A percentile compares a stretch with the other conserved stretches of the same genome.
Evolutionary conservation across 2,113 vertebrate genomes (phyloP).

Genomic region (Anarhynchus alexandrinus): DNA sequence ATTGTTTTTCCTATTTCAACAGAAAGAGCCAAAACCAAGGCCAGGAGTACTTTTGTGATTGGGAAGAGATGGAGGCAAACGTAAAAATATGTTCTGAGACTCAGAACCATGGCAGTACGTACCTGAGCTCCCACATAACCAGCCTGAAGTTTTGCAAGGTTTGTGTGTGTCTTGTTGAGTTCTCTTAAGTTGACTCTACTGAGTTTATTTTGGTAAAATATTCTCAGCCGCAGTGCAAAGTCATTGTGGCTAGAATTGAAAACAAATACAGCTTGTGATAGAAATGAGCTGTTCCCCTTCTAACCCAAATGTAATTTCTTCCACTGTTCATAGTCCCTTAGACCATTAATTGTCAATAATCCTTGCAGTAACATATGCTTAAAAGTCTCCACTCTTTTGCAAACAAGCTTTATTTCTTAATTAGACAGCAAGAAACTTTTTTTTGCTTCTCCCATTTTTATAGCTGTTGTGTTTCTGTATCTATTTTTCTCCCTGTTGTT

Average conservation of each 20-base stretch:
- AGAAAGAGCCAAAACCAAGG: background rate
- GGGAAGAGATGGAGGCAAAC: background rate
- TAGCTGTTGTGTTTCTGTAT: background rate
- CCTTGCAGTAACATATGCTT: background rate
- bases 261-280: background rate
- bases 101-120: background rate
- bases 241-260: conserved; percentile 85
- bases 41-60: background rate
- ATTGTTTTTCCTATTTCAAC: background rate
- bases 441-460: background rate
- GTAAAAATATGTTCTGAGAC: background rate
- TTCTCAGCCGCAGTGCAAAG: conserved; percentile 80
- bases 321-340: background rate
- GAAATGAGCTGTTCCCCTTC: background rate
- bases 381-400: background rate
- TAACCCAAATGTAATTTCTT: background rate
- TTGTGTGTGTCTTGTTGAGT: conserved; percentile 76
- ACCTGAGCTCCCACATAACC: conserved; percentile 91
- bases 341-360: background rate
- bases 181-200: conserved; percentile 74
- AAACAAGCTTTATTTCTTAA: background rate
- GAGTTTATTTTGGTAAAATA: conserved; percentile 71
- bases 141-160: conserved; percentile 77
- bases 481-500: background rate
- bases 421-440: background rate